A percentile compares a stretch with the other conserved stretches of the same genome.
These are phyloP conservation scores for Mongoloraphidia duomilia DNA, from an alignment of 2,888 invertebrate genomes.

Conservation along the genomic window DNA sequence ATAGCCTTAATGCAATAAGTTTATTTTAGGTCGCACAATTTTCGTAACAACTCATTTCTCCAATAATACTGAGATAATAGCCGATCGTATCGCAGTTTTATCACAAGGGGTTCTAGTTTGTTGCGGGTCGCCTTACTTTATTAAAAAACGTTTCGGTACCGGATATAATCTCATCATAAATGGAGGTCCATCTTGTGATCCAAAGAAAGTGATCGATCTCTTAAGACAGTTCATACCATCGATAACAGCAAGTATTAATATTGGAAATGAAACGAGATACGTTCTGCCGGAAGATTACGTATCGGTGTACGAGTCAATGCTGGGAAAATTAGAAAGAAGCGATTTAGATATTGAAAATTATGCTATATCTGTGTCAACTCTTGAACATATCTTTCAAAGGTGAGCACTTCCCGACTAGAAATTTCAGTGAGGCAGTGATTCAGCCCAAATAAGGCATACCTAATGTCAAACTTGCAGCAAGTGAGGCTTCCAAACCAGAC, in stretches of 20 bases:
- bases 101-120: conserved; percentile 57
- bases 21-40: conserved; percentile 49
- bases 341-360: conserved; percentile 52
- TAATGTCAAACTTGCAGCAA: too few relatives aligned
- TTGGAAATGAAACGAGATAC: conserved; percentile 54
- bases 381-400: conserved; percentile 72
- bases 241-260: conserved; percentile 44
- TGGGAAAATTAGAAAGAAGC: conserved; percentile 43
- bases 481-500: too few relatives aligned
- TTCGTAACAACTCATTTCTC: conserved; percentile 67
- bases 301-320: conserved; percentile 41
- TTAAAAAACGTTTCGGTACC: conserved; percentile 61
- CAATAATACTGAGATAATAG: conserved; percentile 70
- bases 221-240: conserved; percentile 43
- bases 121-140: conserved; percentile 54
- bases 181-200: conserved; percentile 33
- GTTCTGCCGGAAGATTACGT: conserved; percentile 42
- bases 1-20: too few relatives aligned
- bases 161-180: conserved; percentile 51
- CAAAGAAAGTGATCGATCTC: conserved; percentile 33
- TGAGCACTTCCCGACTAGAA: too few relatives aligned
- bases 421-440: too few relatives aligned
- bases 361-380: conserved; percentile 60
- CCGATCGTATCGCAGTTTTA: conserved; percentile 70
- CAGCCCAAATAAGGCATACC: too few relatives aligned